A percentile compares a stretch with the other conserved stretches of the same genome.
Evolutionary conservation across 2,888 invertebrate genomes (phyloP).

Genomic region (Phymatocera aterrima): DNA sequence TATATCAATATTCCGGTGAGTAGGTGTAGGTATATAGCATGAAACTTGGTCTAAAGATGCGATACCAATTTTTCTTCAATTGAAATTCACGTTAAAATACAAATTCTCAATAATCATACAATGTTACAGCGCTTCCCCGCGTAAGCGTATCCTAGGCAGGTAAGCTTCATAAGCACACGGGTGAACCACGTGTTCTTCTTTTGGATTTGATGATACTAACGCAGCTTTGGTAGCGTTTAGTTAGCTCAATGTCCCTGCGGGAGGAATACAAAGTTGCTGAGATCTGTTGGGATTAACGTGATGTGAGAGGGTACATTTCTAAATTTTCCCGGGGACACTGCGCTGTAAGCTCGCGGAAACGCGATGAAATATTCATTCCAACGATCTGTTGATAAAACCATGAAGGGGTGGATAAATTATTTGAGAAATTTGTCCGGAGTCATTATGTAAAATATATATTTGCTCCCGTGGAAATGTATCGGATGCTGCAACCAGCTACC

Average conservation of each 20-base stretch:
- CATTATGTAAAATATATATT: background rate
- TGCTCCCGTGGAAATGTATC: background rate
- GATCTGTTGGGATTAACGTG: slow-evolving; percentile 10
- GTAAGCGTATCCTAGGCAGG: background rate
- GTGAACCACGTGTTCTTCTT: background rate
- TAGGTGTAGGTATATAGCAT: no score
- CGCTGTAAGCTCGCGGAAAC: background rate
- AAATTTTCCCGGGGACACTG: background rate
- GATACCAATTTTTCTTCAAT: background rate
- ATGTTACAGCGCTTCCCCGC: background rate
- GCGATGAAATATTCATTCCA: slow-evolving; percentile 19
- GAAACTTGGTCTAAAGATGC: background rate
- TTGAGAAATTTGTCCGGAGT: slow-evolving; percentile 23
- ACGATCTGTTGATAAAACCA: background rate
- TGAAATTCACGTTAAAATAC: background rate
- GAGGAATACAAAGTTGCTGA: slow-evolving; percentile 16
- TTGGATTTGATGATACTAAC: slow-evolving; percentile 2
- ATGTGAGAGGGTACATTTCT: background rate
- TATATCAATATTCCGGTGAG: slow-evolving; percentile 15
- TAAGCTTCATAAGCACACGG: slow-evolving; percentile 1
- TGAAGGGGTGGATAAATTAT: slow-evolving; percentile 7
- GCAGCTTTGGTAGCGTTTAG: background rate
- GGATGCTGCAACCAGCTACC: background rate
- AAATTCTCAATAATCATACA: slow-evolving; percentile 2
- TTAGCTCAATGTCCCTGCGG: background rate